phyloP scores from a whole-genome alignment of 2,113 vertebrate species.

The Caranx ignobilis region DNA sequence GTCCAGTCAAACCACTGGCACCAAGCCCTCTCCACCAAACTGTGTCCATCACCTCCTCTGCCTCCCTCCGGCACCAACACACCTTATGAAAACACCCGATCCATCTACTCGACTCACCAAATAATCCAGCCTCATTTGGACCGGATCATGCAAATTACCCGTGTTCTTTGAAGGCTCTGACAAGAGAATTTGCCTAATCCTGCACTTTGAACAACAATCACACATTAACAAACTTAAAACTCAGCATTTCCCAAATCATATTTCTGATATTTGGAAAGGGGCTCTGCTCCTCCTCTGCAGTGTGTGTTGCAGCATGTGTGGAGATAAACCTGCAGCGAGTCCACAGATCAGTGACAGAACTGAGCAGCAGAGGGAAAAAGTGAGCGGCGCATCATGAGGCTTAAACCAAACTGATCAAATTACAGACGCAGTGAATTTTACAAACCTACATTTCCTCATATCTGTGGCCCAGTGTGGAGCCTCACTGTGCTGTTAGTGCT shows the following conservation, averaged over 20 bases:
- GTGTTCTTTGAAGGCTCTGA: conserved; percentile 24
- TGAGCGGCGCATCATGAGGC: conserved; percentile 9
- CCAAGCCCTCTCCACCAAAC: conserved; percentile 1
- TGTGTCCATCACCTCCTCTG: conserved; percentile 34
- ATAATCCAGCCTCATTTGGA: conserved; percentile 31
- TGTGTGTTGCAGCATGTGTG: neutral
- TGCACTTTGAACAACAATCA: conserved; percentile 40
- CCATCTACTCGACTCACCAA: conserved; percentile 25
- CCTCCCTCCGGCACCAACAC: conserved; percentile 21
- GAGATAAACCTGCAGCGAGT: conserved; percentile 13
- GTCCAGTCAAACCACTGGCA: conserved; percentile 60
- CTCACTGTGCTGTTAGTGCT: neutral
- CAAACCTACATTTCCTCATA: neutral
- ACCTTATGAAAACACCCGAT: conserved; percentile 39
- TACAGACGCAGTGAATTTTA: neutral
- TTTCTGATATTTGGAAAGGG: conserved; percentile 19
- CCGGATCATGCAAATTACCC: conserved; percentile 48
- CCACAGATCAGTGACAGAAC: conserved; percentile 40
- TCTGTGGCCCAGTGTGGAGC: neutral
- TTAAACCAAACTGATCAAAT: neutral
- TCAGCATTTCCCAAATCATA: conserved; percentile 12
- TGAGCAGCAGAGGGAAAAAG: conserved; percentile 10
- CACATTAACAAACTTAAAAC: conserved; percentile 33
- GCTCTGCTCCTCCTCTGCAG: neutral
- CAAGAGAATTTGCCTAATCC: conserved; percentile 41